Conservation (phyloP, 2,113 vertebrate species). For the Sus scrofa region T2T-Sscrofa CM000820.6:26667001-26667500, state of each 20-base stretch:
- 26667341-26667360: not conserved
- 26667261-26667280: too few species aligned
- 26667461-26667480: not conserved
- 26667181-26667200: too few species aligned
- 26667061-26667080: not conserved
- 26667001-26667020: not conserved
- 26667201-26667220: too few species aligned
- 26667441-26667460: not conserved
- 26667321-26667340: not conserved
- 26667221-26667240: too few species aligned
- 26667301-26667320: conserved; percentile 2
- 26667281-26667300: not conserved
- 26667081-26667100: too few species aligned
- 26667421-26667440: not conserved
- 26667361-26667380: not conserved
- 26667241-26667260: too few species aligned
- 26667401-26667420: not conserved
- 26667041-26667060: not conserved
- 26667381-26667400: not conserved
- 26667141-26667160: too few species aligned
- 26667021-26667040: not conserved
- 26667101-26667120: too few species aligned
- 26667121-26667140: too few species aligned
- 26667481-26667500: not conserved
- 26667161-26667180: too few species aligned